Conservation (phyloP, 2,797 vertebrate species). For the Acanthurus tractus region DNA sequence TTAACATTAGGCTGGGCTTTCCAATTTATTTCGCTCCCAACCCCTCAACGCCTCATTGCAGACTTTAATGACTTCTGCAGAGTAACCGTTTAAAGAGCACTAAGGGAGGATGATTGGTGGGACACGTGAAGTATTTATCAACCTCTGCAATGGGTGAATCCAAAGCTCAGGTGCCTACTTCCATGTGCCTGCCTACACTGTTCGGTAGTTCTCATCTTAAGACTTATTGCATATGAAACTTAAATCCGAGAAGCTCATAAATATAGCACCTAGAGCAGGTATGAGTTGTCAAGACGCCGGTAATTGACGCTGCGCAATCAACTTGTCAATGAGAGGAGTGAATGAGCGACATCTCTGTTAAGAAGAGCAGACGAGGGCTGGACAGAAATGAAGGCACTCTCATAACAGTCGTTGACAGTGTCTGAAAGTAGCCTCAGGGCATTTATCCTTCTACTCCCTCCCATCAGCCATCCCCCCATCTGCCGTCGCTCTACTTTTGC, state of each 20-base stretch:
- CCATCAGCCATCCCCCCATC: constrained; percentile 46
- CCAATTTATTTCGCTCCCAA: constrained; percentile 71
- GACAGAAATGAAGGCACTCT: constrained; percentile 71
- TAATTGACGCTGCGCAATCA: constrained; percentile 37
- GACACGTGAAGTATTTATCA: constrained; percentile 75
- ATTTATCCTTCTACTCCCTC: constrained; percentile 61
- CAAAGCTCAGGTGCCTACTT: constrained; percentile 56
- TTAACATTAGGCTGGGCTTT: constrained; percentile 73
- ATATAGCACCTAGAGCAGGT: constrained; percentile 23
- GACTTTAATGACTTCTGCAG: constrained; percentile 82
- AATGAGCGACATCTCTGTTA: constrained; percentile 66
- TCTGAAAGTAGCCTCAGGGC: constrained; percentile 79
- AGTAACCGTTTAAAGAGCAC: constrained; percentile 80
- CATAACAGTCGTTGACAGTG: constrained; percentile 73
- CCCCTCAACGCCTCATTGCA: constrained; percentile 77
- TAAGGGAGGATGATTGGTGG: constrained; percentile 74
- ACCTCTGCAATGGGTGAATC: constrained; percentile 61
- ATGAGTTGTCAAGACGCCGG: constrained; percentile 18
- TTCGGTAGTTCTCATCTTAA: constrained; percentile 41
- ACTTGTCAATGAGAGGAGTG: constrained; percentile 17
- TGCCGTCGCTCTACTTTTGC: constrained; percentile 69
- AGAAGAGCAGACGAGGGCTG: constrained; percentile 48
- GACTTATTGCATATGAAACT: constrained; percentile 40
- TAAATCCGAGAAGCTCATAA: constrained; percentile 57
- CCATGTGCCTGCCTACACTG: constrained; percentile 7